phyloP scores from a whole-genome alignment of 2,888 invertebrate species.

The Glyphotaelius pellucidus region DNA sequence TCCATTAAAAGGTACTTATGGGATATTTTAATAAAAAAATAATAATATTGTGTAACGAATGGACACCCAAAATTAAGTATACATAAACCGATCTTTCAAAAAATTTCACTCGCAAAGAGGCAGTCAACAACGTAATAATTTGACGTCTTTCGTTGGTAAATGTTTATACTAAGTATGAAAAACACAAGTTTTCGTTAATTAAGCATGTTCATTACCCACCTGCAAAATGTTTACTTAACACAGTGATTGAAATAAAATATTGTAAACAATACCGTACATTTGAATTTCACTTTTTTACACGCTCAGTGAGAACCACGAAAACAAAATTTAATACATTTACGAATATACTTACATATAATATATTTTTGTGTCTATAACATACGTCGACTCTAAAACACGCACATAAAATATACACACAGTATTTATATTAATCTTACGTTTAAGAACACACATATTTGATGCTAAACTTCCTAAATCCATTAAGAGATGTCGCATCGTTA shows the following conservation, averaged over 20 bases:
- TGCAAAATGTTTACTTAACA: background rate
- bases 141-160: background rate
- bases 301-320: background rate
- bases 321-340: background rate
- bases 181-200: too few species aligned
- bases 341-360: background rate
- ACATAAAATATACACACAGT: constrained; percentile 16
- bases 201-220: background rate
- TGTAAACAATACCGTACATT: background rate
- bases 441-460: constrained; percentile 38
- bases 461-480: constrained; percentile 9
- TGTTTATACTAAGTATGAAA: background rate
- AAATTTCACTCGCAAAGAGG: background rate
- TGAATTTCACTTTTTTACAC: background rate
- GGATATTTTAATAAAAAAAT: too few species aligned
- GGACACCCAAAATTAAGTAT: background rate
- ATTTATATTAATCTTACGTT: background rate
- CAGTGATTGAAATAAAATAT: background rate
- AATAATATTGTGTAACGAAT: too few species aligned
- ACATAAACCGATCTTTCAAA: background rate
- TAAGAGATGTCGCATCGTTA: constrained; percentile 31
- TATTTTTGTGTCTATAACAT: background rate
- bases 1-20: too few species aligned
- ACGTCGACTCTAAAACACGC: background rate
- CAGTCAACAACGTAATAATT: background rate